phyloP scores from a whole-genome alignment of 2,888 invertebrate species.

The Thyatira batis region DNA sequence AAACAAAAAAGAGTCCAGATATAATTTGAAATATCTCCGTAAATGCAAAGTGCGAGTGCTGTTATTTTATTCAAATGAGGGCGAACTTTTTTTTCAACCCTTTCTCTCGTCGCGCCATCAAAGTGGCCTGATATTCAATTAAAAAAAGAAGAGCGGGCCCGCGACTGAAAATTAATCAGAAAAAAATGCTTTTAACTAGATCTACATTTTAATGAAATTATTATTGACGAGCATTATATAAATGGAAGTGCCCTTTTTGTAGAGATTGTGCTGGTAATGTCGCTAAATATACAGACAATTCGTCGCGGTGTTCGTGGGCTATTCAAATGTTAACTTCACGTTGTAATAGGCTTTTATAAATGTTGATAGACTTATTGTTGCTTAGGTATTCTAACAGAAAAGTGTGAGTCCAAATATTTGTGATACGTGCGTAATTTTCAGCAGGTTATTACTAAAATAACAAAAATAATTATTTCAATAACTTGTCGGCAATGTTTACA shows the following conservation, averaged over 20 bases:
- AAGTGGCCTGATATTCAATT: conserved; percentile 83
- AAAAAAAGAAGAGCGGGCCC: conserved; percentile 78
- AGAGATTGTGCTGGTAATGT: conserved; percentile 63
- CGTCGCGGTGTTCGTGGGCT: neutral
- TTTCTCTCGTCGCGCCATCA: conserved; percentile 79
- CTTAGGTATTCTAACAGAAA: too few species aligned
- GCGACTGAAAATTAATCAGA: conserved; percentile 83
- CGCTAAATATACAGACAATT: conserved; percentile 1
- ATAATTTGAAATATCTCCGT: conserved; percentile 83
- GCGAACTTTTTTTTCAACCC: conserved; percentile 78
- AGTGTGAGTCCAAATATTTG: too few species aligned
- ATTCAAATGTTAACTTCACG: neutral
- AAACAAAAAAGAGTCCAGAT: conserved; percentile 80
- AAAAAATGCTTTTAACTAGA: conserved; percentile 83
- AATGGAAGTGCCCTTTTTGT: conserved; percentile 64
- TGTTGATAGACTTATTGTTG: too few species aligned
- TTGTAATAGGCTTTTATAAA: neutral
- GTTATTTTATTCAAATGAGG: conserved; percentile 83
- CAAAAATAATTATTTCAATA: too few species aligned
- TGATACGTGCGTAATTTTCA: too few species aligned
- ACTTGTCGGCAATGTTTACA: too few species aligned
- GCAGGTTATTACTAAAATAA: too few species aligned
- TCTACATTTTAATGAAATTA: conserved; percentile 83
- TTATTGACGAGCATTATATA: conserved; percentile 81
- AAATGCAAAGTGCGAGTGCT: conserved; percentile 82